These are phyloP conservation scores for Trinorchestia longiramus DNA, from an alignment of 1,140 invertebrate genomes.

Conservation along the genomic window DNA sequence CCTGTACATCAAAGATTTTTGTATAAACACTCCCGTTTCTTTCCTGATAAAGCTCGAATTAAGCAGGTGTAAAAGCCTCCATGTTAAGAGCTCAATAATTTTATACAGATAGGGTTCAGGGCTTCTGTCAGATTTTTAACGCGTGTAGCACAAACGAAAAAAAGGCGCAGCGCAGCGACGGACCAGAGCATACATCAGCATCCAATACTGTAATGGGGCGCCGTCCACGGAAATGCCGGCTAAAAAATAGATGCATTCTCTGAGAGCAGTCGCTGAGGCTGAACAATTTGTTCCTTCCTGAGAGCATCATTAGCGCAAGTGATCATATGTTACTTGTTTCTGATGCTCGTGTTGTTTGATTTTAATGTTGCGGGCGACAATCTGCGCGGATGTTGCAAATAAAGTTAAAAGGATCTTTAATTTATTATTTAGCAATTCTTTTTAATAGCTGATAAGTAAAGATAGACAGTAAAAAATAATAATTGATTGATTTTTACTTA, in stretches of 20 bases:
- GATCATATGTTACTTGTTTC: background rate
- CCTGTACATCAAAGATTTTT: background rate
- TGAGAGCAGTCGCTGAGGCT: background rate
- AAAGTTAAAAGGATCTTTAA: background rate
- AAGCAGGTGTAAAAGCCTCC: background rate
- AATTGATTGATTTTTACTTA: too few relatives aligned
- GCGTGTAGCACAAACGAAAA: background rate
- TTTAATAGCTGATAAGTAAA: too few relatives aligned
- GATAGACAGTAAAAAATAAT: too few relatives aligned
- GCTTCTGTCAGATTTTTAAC: background rate
- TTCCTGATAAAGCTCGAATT: background rate
- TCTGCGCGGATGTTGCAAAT: background rate
- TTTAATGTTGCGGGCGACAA: background rate
- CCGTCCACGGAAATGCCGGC: background rate
- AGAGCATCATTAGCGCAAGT: background rate
- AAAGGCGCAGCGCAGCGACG: background rate
- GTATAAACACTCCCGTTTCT: background rate
- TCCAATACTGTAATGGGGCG: constrained; percentile 30
- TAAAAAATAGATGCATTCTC: constrained; percentile 15
- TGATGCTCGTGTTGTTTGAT: background rate
- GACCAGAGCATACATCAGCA: background rate
- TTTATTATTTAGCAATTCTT: too few relatives aligned
- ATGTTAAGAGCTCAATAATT: background rate
- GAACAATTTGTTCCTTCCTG: background rate
- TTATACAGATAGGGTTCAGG: background rate